Evolutionary conservation across 1,140 invertebrate species (phyloP), one percentile per base, ranked within the genome.

Genomic region (Diorhabda elongata): DNA sequence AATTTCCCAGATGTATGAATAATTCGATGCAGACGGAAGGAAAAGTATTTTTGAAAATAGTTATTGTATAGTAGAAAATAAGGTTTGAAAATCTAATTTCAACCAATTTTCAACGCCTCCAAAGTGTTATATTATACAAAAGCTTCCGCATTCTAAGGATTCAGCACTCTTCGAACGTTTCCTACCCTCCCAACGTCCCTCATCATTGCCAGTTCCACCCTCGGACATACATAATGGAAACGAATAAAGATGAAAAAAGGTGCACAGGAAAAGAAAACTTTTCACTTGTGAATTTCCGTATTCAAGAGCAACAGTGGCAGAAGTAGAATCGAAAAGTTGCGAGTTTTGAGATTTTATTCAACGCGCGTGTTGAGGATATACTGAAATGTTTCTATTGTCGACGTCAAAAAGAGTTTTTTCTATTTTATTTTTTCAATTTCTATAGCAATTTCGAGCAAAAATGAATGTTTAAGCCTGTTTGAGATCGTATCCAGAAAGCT

Each of bases 211-310:
- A 45, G 57, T 59, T 60, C 42, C 45, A 69, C 69, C 67, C 73
- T 68, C 70, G 60, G 66, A 74, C 73, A 72, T 74, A 71, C 70
- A 69, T 74, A 71, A 74, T 74, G 73, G 73, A 74, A 74, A 45
- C 56, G 64, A 61, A 68, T 26, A 56, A 43, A 42, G 42, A 45
- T 42, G 65, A 56, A 67, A 65, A 69, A 56, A 42, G 61, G 63
- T 45, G 44, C 44, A 52, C 47, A 52, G 60, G 65, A 56, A 67
- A 68, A 72, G 70, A 72, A 74, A 71, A 69, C 47, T 52, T 73
- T 73, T 73, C 66, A 67, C 66, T 70, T 74, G 70, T 72, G 73
- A 74, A 74, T 74, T 74, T 74, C 73, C 73, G 70, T 74, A 74
- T 74, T 74, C 73, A 74, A 62, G 61, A 62, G 42, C 61, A 62